Conservation (phyloP, 2,113 vertebrate genomes). For the Ciconia boyciana region DNA sequence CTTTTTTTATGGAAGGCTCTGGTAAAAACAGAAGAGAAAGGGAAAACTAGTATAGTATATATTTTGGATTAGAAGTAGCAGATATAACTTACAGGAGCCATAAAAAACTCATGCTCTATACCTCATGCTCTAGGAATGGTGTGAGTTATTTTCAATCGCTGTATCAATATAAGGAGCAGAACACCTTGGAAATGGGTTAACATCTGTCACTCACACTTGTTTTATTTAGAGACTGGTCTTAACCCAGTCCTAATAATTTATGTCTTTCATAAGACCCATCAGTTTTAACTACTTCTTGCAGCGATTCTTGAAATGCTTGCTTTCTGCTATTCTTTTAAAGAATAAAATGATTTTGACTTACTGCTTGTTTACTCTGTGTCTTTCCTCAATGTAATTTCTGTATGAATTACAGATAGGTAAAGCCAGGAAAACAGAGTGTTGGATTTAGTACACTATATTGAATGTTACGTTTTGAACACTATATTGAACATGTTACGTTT, state of each 20-base stretch:
- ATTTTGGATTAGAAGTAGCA: not conserved
- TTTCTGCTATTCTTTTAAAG: not conserved
- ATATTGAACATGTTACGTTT: not conserved
- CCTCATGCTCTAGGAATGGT: not conserved
- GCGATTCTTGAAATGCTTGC: not conserved
- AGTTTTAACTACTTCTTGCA: not conserved
- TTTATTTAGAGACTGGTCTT: not conserved
- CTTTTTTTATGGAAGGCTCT: not conserved
- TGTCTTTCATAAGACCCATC: not conserved
- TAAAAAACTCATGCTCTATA: not conserved
- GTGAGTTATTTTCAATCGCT: constrained; percentile 16
- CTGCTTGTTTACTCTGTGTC: not conserved
- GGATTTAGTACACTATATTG: not conserved
- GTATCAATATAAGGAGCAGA: not conserved
- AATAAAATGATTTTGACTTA: not conserved
- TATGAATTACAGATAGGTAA: not conserved
- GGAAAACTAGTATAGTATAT: not conserved
- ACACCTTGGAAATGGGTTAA: not conserved
- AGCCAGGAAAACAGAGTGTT: not conserved
- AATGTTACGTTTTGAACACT: not conserved
- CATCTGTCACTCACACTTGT: constrained; percentile 18
- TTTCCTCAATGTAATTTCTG: not conserved
- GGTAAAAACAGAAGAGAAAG: not conserved
- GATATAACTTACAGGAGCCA: not conserved
- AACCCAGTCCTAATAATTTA: not conserved